Evolutionary conservation across 2,113 vertebrate genomes (phyloP), one percentile per base, ranked within the genome.

Genomic region (Xyrauchen texanus): DNA sequence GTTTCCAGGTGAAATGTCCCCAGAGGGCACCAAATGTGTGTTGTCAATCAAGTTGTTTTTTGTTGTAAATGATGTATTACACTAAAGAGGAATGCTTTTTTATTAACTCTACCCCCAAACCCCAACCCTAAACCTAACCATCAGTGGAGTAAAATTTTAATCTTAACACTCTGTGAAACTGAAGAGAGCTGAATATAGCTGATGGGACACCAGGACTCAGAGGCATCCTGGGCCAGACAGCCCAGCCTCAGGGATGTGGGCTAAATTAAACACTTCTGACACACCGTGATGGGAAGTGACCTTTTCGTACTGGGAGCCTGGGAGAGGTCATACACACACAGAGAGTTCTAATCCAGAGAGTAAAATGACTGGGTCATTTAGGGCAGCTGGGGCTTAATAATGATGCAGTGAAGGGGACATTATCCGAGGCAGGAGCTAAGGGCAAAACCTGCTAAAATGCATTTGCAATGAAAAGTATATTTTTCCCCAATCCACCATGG

Each of bases 261-360:
- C 62, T 66, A 65, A 65, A 76, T 76, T 65, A 76, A 76, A 76
- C 62, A 76, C 74, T 44, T 76, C 62, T 76, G 74, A 76, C 2
- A 21, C 74, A 16, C 46, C 4, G 34, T 44, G 74, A 76, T 8
- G 21, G 42, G 51, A 76, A 45, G 16, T 55, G 61, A 65, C 61
- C 74, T 65, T 76, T 65, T 65, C 53, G 62, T 63, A 42, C 60
- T 12, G 11, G n/a, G 72, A 63, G 46, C 16, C 49, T 66, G 62
- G 52, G 13, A 52, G 34, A 76, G 73, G 73, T 65, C 49, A 11
- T 21, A 63, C 21, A 76, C 21, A 53, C 4, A 44, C 62, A 65
- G 12, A 65, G 61, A 12, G 7, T 58, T 76, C 49, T 65, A 47
- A 76, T 10, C 61, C 49, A 15, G 73, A 61, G 45, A 65, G 61